Evolutionary conservation across 2,113 vertebrate species (phyloP), one percentile per base, ranked within the genome.

Genomic region (Caranx melampygus): DNA sequence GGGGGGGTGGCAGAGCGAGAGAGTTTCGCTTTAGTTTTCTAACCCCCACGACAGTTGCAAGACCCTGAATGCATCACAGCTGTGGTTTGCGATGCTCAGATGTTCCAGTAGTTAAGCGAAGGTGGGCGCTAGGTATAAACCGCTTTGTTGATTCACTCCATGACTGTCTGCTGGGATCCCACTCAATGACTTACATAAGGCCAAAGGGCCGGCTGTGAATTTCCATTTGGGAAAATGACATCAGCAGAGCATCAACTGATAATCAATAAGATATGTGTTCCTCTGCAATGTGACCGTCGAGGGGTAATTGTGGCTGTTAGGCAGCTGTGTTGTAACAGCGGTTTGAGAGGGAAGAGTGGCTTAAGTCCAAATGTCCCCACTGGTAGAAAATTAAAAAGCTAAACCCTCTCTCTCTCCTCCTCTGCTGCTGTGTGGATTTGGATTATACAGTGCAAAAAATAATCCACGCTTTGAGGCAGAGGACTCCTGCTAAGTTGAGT

Each of bases 381-480:
- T 67, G 66, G 75, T 58, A 84, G 75, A 57, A 83, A 80, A 84
- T 78, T 81, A 82, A 84, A 88, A 88, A 70, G 80, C 52, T 82
- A 84, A 88, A 86, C 13, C 62, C 37, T 37, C 37, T 44, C 72
- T 59, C 47, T 75, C 33, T 65, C 55, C 72, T 79, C 61, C 78
- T 68, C 77, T 84, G 80, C 67, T 80, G 65, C 74, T 49, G 52
- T 35, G 71, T 81, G 86, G 87, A 90, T 91, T 86, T 87, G 71
- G 85, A 91, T 88, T 88, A 87, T 26, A n/a, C 62, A 57, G 42
- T 0, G 12, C 54, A 60, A 74, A 83, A 90, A 79, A 89, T 88
- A 86, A 90, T 87, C 84, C 84, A 71, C 49, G 67, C 58, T 77
- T 45, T 79, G 75, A 79, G 72, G 59, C 37, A 76, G 35, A 52